Evolutionary conservation across 1,140 invertebrate genomes (phyloP).

Genomic region (Drosophila kepulauana): DNA sequence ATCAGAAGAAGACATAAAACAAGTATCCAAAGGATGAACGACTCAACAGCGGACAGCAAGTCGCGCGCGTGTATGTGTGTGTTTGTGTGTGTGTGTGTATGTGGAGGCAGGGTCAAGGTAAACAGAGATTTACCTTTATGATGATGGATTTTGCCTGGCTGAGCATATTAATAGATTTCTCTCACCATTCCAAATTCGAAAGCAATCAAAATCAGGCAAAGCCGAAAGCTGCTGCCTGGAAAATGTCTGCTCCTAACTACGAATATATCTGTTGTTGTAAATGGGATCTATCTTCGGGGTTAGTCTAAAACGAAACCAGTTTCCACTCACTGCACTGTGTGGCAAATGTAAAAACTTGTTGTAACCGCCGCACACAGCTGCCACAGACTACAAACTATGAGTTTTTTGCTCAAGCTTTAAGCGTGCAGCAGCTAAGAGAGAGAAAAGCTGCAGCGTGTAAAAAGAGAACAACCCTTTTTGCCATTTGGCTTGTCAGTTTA

Average conservation of each 20-base stretch:
- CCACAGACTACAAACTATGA: conserved; percentile 29
- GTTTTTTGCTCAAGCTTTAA: conserved; percentile 59
- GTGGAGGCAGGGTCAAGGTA: conserved; percentile 73
- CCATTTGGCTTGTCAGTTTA: conserved; percentile 54
- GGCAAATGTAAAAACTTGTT: conserved; percentile 73
- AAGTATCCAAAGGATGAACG: conserved; percentile 78
- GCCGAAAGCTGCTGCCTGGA: conserved; percentile 51
- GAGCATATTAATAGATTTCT: conserved; percentile 78
- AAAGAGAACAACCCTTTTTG: conserved; percentile 59
- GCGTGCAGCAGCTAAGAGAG: conserved; percentile 9
- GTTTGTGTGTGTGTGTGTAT: conserved; percentile 31
- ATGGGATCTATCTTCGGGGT: conserved; percentile 64
- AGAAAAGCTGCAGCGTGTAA: conserved; percentile 11
- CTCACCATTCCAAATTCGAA: conserved; percentile 32
- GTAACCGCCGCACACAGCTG: conserved; percentile 35
- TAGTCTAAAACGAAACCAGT: conserved; percentile 69
- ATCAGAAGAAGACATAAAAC: conserved; percentile 73
- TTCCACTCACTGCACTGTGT: conserved; percentile 52
- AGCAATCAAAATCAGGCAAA: conserved; percentile 53
- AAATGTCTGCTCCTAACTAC: conserved; percentile 50
- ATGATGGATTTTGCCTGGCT: conserved; percentile 74
- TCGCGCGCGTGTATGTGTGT: conserved; percentile 7
- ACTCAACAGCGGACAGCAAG: conserved; percentile 30
- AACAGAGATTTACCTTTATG: conserved; percentile 75
- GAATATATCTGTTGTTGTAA: conserved; percentile 51